Conservation (phyloP, 1,140 invertebrate species). For the Rhopalosiphum padi region DNA sequence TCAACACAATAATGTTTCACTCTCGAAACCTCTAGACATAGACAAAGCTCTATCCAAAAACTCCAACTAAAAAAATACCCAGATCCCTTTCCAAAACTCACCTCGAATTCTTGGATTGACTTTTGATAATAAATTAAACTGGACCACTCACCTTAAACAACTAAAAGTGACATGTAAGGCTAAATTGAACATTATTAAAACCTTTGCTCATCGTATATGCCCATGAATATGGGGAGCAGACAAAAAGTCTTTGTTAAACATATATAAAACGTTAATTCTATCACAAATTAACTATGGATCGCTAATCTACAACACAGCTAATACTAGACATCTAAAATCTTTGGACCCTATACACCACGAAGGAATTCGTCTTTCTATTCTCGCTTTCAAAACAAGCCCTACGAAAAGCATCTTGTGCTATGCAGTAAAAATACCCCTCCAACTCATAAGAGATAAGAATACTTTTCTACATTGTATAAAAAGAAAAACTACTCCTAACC, state of each 20-base stretch:
- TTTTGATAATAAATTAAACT: background rate
- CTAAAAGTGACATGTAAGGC: background rate
- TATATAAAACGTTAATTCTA: conserved; percentile 12
- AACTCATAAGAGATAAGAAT: background rate
- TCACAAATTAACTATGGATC: background rate
- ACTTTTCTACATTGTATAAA: background rate
- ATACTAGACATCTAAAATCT: background rate
- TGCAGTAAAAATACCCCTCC: background rate
- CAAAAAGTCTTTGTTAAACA: background rate
- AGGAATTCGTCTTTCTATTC: background rate
- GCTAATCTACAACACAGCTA: background rate
- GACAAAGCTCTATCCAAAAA: too few relatives aligned
- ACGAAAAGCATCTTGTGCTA: background rate
- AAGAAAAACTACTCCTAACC: background rate
- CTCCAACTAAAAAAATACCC: background rate
- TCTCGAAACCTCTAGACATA: too few relatives aligned
- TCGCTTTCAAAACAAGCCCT: background rate
- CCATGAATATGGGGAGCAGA: conserved; percentile 9
- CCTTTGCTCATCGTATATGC: background rate
- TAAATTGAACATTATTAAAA: background rate
- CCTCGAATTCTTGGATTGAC: background rate
- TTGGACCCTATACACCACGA: background rate
- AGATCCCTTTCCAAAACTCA: background rate
- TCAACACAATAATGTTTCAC: too few relatives aligned
- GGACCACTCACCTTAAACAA: background rate